Percentiles rank a stretch among this genome's conserved stretches.
Conservation (phyloP, 2,888 invertebrate genomes). For the Sarcophaga caerulescens region DNA sequence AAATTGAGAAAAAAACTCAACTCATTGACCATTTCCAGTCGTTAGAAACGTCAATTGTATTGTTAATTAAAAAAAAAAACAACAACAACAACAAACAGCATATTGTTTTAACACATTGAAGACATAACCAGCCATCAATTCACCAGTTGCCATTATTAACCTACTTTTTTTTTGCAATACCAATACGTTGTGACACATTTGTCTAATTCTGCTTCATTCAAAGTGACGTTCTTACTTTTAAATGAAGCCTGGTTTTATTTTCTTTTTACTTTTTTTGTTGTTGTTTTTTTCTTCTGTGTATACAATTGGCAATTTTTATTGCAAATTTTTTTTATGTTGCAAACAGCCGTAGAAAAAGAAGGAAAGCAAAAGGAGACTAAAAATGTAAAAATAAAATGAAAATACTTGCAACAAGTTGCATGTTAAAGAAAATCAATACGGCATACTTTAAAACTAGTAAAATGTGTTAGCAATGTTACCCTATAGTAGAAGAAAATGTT, state of each 20-base stretch:
- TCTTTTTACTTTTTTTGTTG: no score
- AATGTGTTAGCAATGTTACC: no score
- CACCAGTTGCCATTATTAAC: background rate
- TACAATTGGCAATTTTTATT: background rate
- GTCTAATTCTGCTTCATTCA: background rate
- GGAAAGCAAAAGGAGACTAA: background rate
- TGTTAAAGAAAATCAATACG: background rate
- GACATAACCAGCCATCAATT: background rate
- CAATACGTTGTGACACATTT: background rate
- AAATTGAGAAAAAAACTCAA: background rate
- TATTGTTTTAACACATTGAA: background rate
- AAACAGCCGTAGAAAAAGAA: background rate
- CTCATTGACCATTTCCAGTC: constrained; percentile 36
- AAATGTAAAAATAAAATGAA: background rate
- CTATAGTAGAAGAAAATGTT: no score
- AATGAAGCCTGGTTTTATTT: background rate
- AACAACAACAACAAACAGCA: background rate
- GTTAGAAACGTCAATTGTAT: constrained; percentile 19
- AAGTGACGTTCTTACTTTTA: background rate
- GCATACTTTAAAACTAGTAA: no score
- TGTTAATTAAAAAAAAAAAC: constrained; percentile 1
- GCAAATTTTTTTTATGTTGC: background rate
- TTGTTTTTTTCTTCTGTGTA: no score
- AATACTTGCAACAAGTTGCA: background rate
- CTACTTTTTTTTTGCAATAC: background rate